Percentiles rank a stretch among this genome's conserved stretches.
Conservation (phyloP, 2,113 vertebrate genomes). For the Anthoscopus minutus region DNA sequence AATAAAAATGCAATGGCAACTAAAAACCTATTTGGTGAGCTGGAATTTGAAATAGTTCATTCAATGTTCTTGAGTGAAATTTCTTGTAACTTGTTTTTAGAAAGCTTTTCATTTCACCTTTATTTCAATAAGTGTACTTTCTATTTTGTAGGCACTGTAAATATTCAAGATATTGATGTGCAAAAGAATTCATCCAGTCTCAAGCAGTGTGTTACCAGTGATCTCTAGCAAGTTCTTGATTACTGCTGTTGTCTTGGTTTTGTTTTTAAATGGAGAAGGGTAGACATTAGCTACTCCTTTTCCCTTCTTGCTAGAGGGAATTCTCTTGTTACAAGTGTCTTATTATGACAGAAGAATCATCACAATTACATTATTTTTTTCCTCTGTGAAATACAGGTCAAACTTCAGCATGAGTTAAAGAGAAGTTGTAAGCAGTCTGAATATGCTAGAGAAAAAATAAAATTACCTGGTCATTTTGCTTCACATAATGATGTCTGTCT, state of each 20-base stretch:
- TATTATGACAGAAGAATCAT: background rate
- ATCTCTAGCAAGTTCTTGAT: conserved; percentile 4
- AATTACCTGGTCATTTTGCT: background rate
- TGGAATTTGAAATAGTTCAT: background rate
- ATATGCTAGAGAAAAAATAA: background rate
- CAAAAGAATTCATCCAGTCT: conserved; percentile 2
- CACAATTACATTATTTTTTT: background rate
- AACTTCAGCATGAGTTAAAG: background rate
- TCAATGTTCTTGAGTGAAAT: background rate
- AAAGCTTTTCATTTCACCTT: conserved; percentile 55
- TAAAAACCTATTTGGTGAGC: background rate
- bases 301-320: background rate
- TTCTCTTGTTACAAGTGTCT: background rate
- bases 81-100: background rate
- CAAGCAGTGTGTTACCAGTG: background rate
- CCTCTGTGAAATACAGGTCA: background rate
- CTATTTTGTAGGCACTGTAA: conserved; percentile 66
- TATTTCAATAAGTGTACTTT: conserved; percentile 32
- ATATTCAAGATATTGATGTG: conserved; percentile 32
- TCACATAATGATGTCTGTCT: conserved; percentile 9
- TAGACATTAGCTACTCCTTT: background rate
- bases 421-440: background rate
- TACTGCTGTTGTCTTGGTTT: background rate
- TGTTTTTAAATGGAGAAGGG: background rate
- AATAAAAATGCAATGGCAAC: background rate